Evolutionary conservation across 2,888 invertebrate genomes (phyloP).

Genomic region (Galerucella nymphaeae): DNA sequence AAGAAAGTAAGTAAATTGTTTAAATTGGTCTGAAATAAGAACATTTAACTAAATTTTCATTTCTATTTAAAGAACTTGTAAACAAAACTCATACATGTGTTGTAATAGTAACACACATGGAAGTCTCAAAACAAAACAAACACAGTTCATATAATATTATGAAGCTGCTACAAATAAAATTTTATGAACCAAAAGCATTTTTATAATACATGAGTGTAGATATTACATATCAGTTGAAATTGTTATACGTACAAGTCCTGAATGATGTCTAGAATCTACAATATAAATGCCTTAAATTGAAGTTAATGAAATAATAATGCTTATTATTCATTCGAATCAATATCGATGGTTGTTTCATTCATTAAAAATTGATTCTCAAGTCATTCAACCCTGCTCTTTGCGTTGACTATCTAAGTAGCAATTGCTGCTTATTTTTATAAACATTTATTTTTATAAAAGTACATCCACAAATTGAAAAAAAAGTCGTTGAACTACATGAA

Average conservation of each 20-base stretch:
- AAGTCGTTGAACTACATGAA: background rate
- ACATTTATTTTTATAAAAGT: too few species aligned
- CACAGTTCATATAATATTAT: background rate
- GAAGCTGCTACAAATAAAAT: background rate
- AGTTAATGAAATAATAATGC: background rate
- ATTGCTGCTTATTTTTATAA: background rate
- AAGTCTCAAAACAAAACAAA: background rate
- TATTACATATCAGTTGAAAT: too few species aligned
- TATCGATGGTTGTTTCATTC: conserved; percentile 1
- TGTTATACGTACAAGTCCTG: too few species aligned
- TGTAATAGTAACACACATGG: background rate
- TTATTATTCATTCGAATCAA: conserved; percentile 9
- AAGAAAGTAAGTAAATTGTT: background rate
- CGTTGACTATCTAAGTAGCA: background rate
- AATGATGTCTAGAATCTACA: background rate
- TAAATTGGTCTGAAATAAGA: too few species aligned
- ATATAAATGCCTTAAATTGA: background rate
- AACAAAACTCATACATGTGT: background rate
- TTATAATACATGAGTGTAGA: too few species aligned
- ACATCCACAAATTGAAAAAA: too few species aligned
- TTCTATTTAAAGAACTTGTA: conserved; percentile 2
- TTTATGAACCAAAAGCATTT: too few species aligned
- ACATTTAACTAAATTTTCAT: too few species aligned
- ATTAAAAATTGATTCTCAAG: conserved; percentile 20
- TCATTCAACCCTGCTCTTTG: conserved; percentile 19